Evolutionary conservation across 2,113 vertebrate species (phyloP), one percentile per base, ranked within the genome.

Genomic region (Chlamydotis undulata): DNA sequence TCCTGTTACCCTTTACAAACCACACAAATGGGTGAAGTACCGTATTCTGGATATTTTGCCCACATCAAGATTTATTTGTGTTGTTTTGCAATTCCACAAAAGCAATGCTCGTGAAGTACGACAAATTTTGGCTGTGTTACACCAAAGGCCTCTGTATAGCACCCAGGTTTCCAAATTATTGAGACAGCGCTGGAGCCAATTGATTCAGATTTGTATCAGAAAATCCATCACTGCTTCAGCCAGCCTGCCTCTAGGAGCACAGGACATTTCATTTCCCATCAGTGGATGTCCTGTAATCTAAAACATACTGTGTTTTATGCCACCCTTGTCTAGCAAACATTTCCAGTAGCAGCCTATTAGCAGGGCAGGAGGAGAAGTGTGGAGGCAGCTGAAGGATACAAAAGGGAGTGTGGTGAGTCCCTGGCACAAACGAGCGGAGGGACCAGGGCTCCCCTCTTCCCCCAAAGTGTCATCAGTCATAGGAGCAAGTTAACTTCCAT

Each of bases 81-180:
- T 5, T 22, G 11, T 4, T 67, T 19, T 33, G 6, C 52, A 12
- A 6, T 18, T 39, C 52, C 26, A 2, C 39, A 59, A 5, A 56
- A 53, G 31, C 31, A 6, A 4, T 9, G 29, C 8, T 55, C 9
- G 1, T 11, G 64, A 17, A 12, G 31, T 18, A 22, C 3, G 11
- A 2, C 1, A 0, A 0, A 14, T 49, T 13, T 14, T 0, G 5
- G 37, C n/a, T 4, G 3, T 19, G 56, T 14, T 52, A 28, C 64
- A 55, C 21, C 69, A 33, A 13, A 45, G 35, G 10, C 28, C 39
- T 52, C 47, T 31, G 49, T 5, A 7, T 5, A 50, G n/a, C 6
- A 2, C 31, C 35, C 15, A 11, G 63, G 33, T 16, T 15, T n/a
- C 55, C 71, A 43, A 19, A 49, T 29, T 26, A 39, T 8, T 4